These are phyloP conservation scores for Eonycteris spelaea DNA, from an alignment of 2,113 vertebrate genomes.

Conservation along the genomic window DNA sequence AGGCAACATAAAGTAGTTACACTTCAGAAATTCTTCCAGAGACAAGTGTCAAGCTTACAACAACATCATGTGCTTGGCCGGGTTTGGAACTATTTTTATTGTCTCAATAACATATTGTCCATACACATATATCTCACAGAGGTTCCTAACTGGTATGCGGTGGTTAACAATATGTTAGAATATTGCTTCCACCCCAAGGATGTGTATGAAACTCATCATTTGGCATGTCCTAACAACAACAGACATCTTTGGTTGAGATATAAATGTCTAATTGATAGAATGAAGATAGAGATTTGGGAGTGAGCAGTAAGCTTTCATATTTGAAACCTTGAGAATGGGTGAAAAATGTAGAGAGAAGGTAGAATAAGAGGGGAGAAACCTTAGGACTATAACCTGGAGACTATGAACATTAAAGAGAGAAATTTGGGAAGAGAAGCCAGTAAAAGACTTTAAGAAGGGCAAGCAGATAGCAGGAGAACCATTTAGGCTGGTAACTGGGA, in stretches of 20 bases:
- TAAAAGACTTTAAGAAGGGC: neutral
- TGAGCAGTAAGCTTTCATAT: neutral
- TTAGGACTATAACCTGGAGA: neutral
- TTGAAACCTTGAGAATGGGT: neutral
- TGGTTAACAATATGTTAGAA: neutral
- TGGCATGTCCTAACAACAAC: neutral
- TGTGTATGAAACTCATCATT: neutral
- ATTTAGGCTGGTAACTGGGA: neutral
- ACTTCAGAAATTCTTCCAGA: neutral
- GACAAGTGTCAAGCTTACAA: neutral
- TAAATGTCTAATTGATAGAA: neutral
- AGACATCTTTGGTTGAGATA: neutral
- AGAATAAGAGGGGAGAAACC: neutral
- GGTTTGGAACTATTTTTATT: neutral
- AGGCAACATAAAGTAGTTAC: neutral
- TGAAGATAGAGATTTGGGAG: neutral
- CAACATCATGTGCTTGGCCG: neutral
- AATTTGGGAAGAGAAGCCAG: neutral
- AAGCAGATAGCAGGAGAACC: neutral
- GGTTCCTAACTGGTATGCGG: neutral
- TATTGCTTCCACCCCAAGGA: neutral
- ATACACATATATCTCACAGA: neutral
- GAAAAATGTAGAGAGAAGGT: neutral
- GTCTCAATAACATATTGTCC: neutral
- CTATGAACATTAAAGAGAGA: neutral